A percentile compares a stretch with the other conserved stretches of the same genome.
These are phyloP conservation scores for Epinotia ramella DNA, from an alignment of 2,888 invertebrate genomes.

Conservation along the genomic window DNA sequence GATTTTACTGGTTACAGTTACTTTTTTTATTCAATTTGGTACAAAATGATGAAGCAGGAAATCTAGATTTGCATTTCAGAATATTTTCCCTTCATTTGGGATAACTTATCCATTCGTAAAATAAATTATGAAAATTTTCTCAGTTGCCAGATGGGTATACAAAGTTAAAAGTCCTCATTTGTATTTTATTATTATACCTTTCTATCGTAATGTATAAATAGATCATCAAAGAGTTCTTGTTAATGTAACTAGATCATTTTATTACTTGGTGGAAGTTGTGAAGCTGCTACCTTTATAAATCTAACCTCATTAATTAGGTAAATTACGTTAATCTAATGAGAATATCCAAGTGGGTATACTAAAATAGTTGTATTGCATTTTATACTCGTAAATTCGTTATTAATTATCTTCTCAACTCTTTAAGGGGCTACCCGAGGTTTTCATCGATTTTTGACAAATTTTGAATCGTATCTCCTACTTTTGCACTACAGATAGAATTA, in stretches of 20 bases:
- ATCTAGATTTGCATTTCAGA: conserved; percentile 22
- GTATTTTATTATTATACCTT: neutral
- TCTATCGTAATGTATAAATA: neutral
- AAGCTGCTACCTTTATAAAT: too few species aligned
- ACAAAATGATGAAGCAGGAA: conserved; percentile 2
- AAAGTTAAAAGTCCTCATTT: neutral
- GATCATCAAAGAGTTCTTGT: too few species aligned
- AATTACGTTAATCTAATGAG: too few species aligned
- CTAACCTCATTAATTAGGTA: too few species aligned
- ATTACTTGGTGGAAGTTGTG: neutral
- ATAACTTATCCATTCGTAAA: conserved; percentile 17
- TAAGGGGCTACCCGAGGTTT: too few species aligned
- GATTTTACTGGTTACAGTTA: conserved; percentile 6
- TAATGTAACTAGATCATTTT: neutral
- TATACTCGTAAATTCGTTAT: too few species aligned
- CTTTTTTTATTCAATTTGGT: conserved; percentile 29
- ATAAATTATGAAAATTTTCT: conserved; percentile 10
- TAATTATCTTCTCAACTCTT: too few species aligned
- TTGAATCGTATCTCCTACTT: too few species aligned
- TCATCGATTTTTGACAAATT: too few species aligned
- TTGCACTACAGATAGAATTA: too few species aligned
- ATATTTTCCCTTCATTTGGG: conserved; percentile 19
- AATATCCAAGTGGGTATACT: too few species aligned
- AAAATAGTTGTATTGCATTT: too few species aligned
- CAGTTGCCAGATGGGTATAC: neutral